phyloP scores from a whole-genome alignment of 37 sponge, comb jelly and placozoan genomes.

The Beroe forskalii region DNA sequence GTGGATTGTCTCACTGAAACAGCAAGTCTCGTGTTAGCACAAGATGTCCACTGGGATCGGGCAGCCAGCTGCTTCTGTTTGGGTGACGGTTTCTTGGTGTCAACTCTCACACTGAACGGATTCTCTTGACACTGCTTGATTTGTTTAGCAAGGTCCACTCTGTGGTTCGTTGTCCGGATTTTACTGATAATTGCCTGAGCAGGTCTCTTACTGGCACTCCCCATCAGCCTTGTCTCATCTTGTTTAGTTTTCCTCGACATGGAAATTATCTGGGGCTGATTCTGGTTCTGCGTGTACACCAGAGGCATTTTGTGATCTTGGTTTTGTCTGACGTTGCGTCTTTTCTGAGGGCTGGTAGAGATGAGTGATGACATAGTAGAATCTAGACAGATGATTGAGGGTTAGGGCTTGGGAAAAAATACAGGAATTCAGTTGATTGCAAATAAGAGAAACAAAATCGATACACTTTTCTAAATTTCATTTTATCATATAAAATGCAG shows the following conservation, averaged over 20 bases:
- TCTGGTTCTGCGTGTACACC: constrained; percentile 10
- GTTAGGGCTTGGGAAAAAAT: too few species aligned
- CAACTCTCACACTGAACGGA: constrained; percentile 38
- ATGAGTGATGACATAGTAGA: too few species aligned
- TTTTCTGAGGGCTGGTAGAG: too few species aligned
- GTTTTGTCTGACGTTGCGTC: too few species aligned
- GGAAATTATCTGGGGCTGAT: constrained; percentile 30
- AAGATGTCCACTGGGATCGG: background rate
- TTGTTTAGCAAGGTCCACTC: constrained; percentile 6
- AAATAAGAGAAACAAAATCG: too few species aligned
- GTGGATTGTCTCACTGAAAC: constrained; percentile 5
- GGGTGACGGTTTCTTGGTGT: constrained; percentile 61
- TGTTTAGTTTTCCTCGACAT: constrained; percentile 56
- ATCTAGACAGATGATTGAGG: too few species aligned
- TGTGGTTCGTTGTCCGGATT: constrained; percentile 4
- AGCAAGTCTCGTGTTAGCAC: background rate
- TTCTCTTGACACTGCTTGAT: constrained; percentile 48
- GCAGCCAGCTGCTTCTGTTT: constrained; percentile 60
- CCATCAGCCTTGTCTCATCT: constrained; percentile 10
- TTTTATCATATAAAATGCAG: too few species aligned
- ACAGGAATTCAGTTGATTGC: too few species aligned
- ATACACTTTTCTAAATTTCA: too few species aligned
- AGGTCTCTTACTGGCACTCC: constrained; percentile 33
- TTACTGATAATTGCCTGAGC: constrained; percentile 44
- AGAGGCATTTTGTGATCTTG: constrained; percentile 60